Evolutionary conservation across 2,113 vertebrate genomes (phyloP).

Genomic region (Furnarius figulus): DNA sequence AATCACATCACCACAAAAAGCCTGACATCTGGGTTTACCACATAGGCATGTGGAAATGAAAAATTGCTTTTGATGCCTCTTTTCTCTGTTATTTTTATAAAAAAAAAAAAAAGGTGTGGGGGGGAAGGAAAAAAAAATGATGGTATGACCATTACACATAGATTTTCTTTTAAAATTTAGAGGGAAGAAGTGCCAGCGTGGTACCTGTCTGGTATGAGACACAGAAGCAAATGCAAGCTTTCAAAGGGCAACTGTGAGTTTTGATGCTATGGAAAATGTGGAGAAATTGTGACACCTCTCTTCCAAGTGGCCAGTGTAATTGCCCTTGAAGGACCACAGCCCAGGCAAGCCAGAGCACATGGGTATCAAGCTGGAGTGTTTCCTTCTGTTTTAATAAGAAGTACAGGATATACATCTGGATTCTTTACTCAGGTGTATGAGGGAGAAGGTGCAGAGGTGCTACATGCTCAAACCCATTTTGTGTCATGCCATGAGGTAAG

Average conservation of each 20-base stretch:
- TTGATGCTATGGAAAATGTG: not conserved
- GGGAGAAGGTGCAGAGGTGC: not conserved
- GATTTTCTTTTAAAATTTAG: not conserved
- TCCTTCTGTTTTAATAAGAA: not conserved
- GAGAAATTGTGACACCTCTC: not conserved
- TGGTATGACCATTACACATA: not conserved
- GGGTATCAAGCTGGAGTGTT: not conserved
- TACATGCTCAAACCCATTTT: accelerated
- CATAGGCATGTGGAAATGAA: constrained; percentile 16
- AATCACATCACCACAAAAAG: constrained; percentile 57
- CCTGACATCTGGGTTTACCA: constrained; percentile 27
- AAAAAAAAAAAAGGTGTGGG: not conserved
- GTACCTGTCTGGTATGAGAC: not conserved
- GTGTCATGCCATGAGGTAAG: not conserved
- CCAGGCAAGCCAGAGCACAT: not conserved
- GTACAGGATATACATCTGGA: not conserved
- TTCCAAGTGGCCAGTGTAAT: not conserved
- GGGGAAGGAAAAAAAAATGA: too few species aligned
- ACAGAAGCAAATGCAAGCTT: not conserved
- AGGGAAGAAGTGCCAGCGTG: not conserved
- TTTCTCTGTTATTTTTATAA: not conserved
- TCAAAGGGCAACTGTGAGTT: not conserved
- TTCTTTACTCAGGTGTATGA: not conserved
- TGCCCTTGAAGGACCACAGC: not conserved
- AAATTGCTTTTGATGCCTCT: constrained; percentile 50